phyloP scores from a whole-genome alignment of 2,797 vertebrate species.

The Coregonus suidteri region DNA sequence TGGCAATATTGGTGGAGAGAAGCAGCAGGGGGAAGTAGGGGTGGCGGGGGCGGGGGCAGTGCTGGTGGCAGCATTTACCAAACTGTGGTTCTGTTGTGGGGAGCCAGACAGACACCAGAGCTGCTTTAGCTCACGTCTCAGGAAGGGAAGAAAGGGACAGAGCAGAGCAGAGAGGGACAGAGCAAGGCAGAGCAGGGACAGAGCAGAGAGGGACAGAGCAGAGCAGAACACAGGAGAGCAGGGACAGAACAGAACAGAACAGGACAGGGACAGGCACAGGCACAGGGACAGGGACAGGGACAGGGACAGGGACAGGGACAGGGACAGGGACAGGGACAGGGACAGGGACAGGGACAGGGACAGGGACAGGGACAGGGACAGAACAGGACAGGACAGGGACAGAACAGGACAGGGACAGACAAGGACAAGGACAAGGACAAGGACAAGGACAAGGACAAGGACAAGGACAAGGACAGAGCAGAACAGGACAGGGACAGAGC shows the following conservation, averaged over 20 bases:
- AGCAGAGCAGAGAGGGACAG: background rate
- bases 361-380: background rate
- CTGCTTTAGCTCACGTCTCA: constrained; percentile 5
- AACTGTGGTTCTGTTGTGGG: constrained; percentile 23
- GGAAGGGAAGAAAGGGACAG: background rate
- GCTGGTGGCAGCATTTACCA: constrained; percentile 12
- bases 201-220: background rate
- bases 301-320: background rate
- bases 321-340: background rate
- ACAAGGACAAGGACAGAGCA: background rate
- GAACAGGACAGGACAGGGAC: background rate
- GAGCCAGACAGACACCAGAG: constrained; percentile 12
- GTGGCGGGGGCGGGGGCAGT: constrained; percentile 1
- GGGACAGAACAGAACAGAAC: background rate
- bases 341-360: background rate
- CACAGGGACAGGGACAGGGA: background rate
- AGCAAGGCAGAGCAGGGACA: background rate
- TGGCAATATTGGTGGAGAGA: background rate
- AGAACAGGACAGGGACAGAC: background rate
- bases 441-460: background rate
- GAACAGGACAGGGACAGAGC: background rate
- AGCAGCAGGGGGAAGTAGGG: constrained; percentile 1
- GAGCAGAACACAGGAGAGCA: background rate
- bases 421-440: background rate
- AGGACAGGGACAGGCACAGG: background rate